Conservation (phyloP, 2,797 vertebrate genomes). For the Peromyscus aztecus region DNA sequence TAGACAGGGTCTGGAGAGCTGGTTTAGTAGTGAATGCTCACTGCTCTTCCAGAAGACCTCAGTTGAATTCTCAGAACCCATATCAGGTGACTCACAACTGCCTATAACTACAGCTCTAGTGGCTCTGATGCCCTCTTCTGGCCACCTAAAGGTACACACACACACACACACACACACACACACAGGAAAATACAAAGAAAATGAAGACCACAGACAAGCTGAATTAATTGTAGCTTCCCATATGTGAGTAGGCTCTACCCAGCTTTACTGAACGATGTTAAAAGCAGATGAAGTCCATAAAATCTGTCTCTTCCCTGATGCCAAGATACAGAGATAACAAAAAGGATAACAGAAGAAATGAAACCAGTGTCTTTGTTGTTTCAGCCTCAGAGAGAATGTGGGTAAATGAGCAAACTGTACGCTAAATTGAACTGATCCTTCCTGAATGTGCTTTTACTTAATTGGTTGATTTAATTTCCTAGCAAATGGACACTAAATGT, state of each 20-base stretch:
- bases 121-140: neutral
- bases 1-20: neutral
- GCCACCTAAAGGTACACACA: neutral
- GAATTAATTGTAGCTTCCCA: neutral
- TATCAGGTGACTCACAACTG: neutral
- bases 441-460: conserved; percentile 74
- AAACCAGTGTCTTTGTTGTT: conserved; percentile 63
- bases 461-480: conserved; percentile 78
- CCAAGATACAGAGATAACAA: neutral
- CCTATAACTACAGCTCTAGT: neutral
- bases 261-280: conserved; percentile 40
- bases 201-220: neutral
- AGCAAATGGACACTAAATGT: conserved; percentile 72
- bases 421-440: conserved; percentile 66
- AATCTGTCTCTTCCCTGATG: conserved; percentile 23
- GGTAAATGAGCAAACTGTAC: conserved; percentile 71
- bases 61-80: neutral
- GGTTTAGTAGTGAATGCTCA: neutral
- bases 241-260: neutral
- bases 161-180: neutral
- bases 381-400: conserved; percentile 53
- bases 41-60: neutral
- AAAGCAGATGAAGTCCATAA: conserved; percentile 41
- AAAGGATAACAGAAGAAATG: conserved; percentile 17
- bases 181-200: neutral